Evolutionary conservation across 1,140 invertebrate species (phyloP).

Genomic region (Melipona quadrifasciata): DNA sequence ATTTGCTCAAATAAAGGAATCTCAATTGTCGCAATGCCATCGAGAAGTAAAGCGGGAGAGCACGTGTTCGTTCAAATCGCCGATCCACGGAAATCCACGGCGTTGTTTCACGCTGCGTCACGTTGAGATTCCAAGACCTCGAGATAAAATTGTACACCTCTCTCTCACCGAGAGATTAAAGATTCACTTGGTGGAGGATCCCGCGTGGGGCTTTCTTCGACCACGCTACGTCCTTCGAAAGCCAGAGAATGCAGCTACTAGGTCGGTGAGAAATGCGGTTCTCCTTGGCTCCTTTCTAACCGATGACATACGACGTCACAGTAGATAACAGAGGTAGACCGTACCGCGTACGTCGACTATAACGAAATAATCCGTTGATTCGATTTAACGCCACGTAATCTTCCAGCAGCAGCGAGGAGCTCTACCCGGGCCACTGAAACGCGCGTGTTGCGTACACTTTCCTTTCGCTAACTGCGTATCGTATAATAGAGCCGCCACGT

Average conservation of each 20-base stretch:
- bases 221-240: conserved; percentile 51
- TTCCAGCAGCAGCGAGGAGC: too few species aligned
- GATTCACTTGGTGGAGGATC: conserved; percentile 22
- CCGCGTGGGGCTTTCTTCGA: conserved; percentile 54
- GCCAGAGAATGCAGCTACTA: conserved; percentile 61
- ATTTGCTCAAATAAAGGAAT: too few species aligned
- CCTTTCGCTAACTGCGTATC: background rate
- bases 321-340: conserved; percentile 23
- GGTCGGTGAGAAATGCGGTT: conserved; percentile 66
- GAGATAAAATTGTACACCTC: conserved; percentile 5
- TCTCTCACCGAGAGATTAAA: conserved; percentile 1
- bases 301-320: conserved; percentile 62
- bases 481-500: too few species aligned
- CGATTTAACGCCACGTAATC: background rate
- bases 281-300: conserved; percentile 73
- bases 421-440: background rate
- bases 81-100: too few species aligned
- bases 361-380: conserved; percentile 8
- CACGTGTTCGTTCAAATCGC: background rate
- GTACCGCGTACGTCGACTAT: background rate
- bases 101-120: background rate
- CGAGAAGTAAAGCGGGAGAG: background rate
- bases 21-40: too few species aligned
- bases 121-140: background rate
- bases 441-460: background rate